Evolutionary conservation across 37 sponge, comb jelly and placozoan species (phyloP).

Genomic region (Spongilla lacustris): DNA sequence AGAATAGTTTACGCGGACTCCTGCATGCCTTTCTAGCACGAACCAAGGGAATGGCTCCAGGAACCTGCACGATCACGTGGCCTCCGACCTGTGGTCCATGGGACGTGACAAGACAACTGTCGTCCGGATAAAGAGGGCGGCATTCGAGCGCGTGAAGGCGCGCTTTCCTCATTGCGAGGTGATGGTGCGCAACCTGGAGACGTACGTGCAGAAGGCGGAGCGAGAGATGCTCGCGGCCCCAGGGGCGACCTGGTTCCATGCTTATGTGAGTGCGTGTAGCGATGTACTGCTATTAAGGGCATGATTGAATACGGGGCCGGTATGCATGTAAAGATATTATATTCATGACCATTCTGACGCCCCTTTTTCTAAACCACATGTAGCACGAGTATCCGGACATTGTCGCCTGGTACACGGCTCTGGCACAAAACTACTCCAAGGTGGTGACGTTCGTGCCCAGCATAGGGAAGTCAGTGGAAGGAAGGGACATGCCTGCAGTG

Average conservation of each 20-base stretch:
- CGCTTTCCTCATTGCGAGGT: constrained; percentile 25
- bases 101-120: constrained; percentile 14
- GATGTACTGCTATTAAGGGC: too few species aligned
- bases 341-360: neutral
- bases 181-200: constrained; percentile 36
- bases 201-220: constrained; percentile 41
- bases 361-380: neutral
- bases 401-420: constrained; percentile 31
- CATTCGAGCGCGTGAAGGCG: constrained; percentile 2
- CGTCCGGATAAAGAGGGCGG: constrained; percentile 13
- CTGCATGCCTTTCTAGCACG: neutral
- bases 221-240: constrained; percentile 14
- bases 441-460: constrained; percentile 44
- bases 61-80: constrained; percentile 22
- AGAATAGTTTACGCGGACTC: neutral
- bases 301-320: too few species aligned
- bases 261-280: constrained; percentile 38
- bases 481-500: constrained; percentile 65
- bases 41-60: constrained; percentile 4
- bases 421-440: constrained; percentile 17
- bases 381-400: constrained; percentile 63
- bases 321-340: neutral
- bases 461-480: constrained; percentile 64
- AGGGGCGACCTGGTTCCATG: constrained; percentile 53
- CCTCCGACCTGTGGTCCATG: constrained; percentile 53